phyloP scores from a whole-genome alignment of 1,140 invertebrate genomes.

The Odontomachus brunneus region DNA sequence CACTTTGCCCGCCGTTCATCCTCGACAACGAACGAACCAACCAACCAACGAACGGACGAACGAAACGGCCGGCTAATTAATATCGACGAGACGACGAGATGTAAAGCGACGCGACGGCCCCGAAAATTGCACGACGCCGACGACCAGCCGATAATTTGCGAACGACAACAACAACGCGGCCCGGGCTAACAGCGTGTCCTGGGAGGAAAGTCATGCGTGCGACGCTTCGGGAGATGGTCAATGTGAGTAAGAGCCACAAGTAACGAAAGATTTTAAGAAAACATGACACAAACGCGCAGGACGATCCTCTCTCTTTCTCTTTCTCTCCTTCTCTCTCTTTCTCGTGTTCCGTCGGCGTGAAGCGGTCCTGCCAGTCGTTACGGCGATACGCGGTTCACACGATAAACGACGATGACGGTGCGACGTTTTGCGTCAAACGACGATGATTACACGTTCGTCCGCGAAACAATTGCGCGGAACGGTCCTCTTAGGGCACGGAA shows the following conservation, averaged over 20 bases:
- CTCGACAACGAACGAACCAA: not conserved
- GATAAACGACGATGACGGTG: constrained; percentile 50
- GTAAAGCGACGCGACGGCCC: not conserved
- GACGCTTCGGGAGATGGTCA: not conserved
- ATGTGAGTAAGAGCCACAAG: not conserved
- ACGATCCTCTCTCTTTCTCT: not conserved
- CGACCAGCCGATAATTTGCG: constrained; percentile 27
- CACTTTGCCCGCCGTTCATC: constrained; percentile 52
- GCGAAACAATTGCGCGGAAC: constrained; percentile 26
- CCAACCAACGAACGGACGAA: not conserved
- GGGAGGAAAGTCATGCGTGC: not conserved
- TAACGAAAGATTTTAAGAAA: too few species aligned
- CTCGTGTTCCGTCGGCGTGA: not conserved
- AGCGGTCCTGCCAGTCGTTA: constrained; percentile 7
- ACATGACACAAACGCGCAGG: not conserved
- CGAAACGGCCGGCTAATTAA: constrained; percentile 30
- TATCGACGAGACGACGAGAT: constrained; percentile 45
- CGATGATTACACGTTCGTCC: constrained; percentile 22
- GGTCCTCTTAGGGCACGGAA: not conserved
- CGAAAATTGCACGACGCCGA: constrained; percentile 48
- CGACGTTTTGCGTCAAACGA: constrained; percentile 20
- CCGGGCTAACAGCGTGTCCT: not conserved
- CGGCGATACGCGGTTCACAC: constrained; percentile 25
- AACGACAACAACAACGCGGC: constrained; percentile 18
- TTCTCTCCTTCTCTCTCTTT: too few species aligned